Conservation (phyloP, 2,888 invertebrate species). For the Melolontha melolontha region DNA sequence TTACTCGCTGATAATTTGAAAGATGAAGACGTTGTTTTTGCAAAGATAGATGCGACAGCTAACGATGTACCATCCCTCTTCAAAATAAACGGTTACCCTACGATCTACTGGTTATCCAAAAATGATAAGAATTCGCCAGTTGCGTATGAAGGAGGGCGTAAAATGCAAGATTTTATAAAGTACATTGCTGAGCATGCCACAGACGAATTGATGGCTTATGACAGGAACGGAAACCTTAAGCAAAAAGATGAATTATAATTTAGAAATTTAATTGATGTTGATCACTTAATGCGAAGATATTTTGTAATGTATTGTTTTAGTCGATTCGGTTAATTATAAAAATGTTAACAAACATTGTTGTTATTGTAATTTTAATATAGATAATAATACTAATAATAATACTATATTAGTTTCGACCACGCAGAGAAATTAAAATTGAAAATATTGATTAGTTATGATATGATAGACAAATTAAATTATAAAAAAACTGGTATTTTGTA, state of each 20-base stretch:
- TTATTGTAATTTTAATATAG: too few species aligned
- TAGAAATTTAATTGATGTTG: neutral
- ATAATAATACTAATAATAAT: too few species aligned
- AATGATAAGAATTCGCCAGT: constrained; percentile 78
- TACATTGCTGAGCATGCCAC: constrained; percentile 90
- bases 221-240: constrained; percentile 79
- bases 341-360: too few species aligned
- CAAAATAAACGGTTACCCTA: constrained; percentile 94
- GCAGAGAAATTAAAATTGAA: too few species aligned
- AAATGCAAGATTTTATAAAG: constrained; percentile 88
- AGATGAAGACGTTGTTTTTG: constrained; percentile 86
- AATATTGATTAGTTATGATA: too few species aligned
- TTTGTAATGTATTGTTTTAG: too few species aligned
- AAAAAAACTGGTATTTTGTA: too few species aligned
- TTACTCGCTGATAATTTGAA: constrained; percentile 87
- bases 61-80: constrained; percentile 91
- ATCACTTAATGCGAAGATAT: too few species aligned
- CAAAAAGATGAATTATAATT: constrained; percentile 26
- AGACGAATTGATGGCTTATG: constrained; percentile 82
- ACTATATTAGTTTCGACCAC: too few species aligned
- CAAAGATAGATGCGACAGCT: constrained; percentile 97
- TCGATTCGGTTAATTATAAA: too few species aligned
- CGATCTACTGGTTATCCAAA: constrained; percentile 91
- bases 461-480: too few species aligned
- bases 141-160: constrained; percentile 89